A percentile compares a stretch with the other conserved stretches of the same genome.
phyloP scores from a whole-genome alignment of 2,888 invertebrate species.

The Coelopa pilipes region DNA sequence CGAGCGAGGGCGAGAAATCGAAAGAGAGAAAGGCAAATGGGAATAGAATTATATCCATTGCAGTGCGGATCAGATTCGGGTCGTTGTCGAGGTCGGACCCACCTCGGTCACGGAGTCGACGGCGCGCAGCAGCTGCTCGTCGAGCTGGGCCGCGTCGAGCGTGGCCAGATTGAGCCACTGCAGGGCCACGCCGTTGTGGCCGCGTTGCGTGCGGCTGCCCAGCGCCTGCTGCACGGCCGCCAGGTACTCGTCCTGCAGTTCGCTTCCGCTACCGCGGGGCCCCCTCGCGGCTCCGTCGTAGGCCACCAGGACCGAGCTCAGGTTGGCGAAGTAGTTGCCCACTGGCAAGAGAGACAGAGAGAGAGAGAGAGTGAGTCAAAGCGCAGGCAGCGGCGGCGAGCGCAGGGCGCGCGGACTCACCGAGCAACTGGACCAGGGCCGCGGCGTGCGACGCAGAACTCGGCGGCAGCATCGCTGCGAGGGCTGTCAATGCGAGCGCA shows the following conservation, averaged over 20 bases:
- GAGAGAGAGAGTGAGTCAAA: neutral
- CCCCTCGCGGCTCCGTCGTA: slow-evolving; percentile 48
- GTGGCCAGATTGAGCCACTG: slow-evolving; percentile 60
- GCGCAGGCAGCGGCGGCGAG: neutral
- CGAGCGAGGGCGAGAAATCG: no score
- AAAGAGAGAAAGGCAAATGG: slow-evolving; percentile 14
- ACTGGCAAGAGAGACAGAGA: slow-evolving; percentile 47
- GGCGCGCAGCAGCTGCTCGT: slow-evolving; percentile 52
- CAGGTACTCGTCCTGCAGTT: slow-evolving; percentile 54
- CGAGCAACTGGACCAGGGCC: slow-evolving; percentile 50
- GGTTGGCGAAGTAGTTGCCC: slow-evolving; percentile 53
- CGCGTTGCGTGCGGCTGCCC: slow-evolving; percentile 44
- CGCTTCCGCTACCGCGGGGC: slow-evolving; percentile 27
- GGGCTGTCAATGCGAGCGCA: slow-evolving; percentile 14
- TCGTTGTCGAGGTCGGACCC: slow-evolving; percentile 28
- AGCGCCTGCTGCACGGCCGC: slow-evolving; percentile 52
- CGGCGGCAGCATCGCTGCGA: slow-evolving; percentile 36
- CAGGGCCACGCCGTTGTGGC: slow-evolving; percentile 48
- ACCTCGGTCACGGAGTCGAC: slow-evolving; percentile 59
- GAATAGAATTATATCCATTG: neutral
- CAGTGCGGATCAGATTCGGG: slow-evolving; percentile 5
- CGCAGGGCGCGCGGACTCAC: slow-evolving; percentile 40
- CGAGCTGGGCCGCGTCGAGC: slow-evolving; percentile 46
- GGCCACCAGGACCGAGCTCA: slow-evolving; percentile 59
- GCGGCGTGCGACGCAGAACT: slow-evolving; percentile 45